Base-by-base conservation (phyloP, 1,140 invertebrate genomes). In the Drosophila auraria region DNA sequence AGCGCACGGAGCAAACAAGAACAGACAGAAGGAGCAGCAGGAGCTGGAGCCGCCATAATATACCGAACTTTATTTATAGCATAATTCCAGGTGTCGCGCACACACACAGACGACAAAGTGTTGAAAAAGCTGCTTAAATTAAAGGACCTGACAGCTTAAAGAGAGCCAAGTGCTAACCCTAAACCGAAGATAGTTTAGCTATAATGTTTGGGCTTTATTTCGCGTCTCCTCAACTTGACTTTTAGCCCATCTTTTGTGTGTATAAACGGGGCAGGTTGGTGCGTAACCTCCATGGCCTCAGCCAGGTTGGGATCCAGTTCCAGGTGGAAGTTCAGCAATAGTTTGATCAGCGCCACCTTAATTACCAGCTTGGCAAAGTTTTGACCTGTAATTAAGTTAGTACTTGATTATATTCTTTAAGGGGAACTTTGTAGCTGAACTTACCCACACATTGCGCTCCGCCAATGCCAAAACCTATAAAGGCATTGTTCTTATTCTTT, bases 361-460 rank as follows among this genome's bases (percentile, higher is more conserved):
- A 92, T 87, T 25, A 91, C 83, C 68, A 92, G 53, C 60, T 78
- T 91, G 51, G 83, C 80, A 78, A 92, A 92, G 69, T 89, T 87
- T 78, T 91, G 90, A 20, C 83, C 91, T 92, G 45, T 14, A 61
- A 58, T 33, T 44, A 25, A 2, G 12, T 42, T 3, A 50, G n/a
- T 33, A 17, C 57, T 20, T 42, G 20, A 42, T 40, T 54, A 50
- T 42, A 56, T 61, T 25, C 20, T 23, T 40, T 25, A 23, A 8
- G 2, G 3, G 12, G 7, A 36, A 12, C 25, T 56, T 30, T 14
- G 15, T 6, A 40, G 2, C 9, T 3, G 2, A 25, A 80, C 91
- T 69, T 61, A 92, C 90, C 90, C 44, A 86, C 80, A 61, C 91
- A 92, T 6, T 82, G 77, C 0, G 79, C 75, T 0, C 83, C 83